Conservation (phyloP, 2,888 invertebrate species). For the Euproctis similis region DNA sequence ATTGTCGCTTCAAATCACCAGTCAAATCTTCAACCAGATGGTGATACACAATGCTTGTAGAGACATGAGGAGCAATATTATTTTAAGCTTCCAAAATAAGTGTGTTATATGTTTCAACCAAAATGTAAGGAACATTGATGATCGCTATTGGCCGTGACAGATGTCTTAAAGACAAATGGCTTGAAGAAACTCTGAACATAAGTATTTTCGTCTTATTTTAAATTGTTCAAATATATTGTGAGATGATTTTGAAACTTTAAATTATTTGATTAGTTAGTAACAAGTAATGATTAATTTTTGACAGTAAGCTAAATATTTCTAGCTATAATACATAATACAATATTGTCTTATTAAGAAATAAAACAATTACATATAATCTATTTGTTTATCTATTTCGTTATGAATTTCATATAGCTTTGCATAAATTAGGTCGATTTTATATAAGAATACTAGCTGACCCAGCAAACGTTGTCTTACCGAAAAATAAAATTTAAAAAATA, state of each 20-base stretch:
- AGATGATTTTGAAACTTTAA: slow-evolving; percentile 65
- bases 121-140: slow-evolving; percentile 68
- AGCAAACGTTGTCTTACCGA: no score
- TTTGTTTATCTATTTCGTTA: no score
- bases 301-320: no score
- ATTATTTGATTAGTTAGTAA: slow-evolving; percentile 47
- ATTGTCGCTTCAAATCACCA: slow-evolving; percentile 22
- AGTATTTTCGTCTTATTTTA: slow-evolving; percentile 54
- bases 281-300: no score
- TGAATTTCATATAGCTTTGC: no score
- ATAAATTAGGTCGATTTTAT: no score
- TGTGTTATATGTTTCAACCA: slow-evolving; percentile 56
- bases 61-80: slow-evolving; percentile 29
- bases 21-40: slow-evolving; percentile 15
- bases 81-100: slow-evolving; percentile 57
- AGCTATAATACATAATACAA: no score
- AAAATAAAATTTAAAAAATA: no score
- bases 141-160: slow-evolving; percentile 68
- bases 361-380: no score
- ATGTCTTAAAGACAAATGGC: slow-evolving; percentile 39
- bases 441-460: no score
- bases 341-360: no score
- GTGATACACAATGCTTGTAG: slow-evolving; percentile 21
- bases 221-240: slow-evolving; percentile 59
- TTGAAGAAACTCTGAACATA: slow-evolving; percentile 44